These are phyloP conservation scores for Limosa lapponica DNA, from an alignment of 2,797 vertebrate genomes.

Conservation along the genomic window DNA sequence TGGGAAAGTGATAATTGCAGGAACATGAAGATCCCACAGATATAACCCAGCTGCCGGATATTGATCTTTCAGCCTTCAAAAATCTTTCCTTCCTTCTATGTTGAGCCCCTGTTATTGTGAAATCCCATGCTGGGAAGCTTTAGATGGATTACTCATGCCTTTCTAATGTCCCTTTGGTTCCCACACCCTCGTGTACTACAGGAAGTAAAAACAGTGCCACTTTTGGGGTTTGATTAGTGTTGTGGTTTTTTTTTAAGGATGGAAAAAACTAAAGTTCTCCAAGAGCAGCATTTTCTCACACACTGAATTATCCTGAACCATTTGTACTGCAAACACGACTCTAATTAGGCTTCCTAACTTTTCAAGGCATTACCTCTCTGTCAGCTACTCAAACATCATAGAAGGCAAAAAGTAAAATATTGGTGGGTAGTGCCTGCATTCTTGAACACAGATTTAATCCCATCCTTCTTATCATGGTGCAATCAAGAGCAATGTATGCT, in stretches of 20 bases:
- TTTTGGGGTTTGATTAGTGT: background rate
- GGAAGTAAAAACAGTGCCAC: background rate
- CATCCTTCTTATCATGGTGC: background rate
- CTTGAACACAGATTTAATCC: background rate
- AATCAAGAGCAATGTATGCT: background rate
- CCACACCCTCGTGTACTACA: rapidly evolving
- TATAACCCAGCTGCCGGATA: background rate
- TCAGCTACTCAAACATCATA: background rate
- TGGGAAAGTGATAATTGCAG: background rate
- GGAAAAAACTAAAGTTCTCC: background rate
- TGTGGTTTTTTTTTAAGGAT: background rate
- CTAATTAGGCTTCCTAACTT: background rate
- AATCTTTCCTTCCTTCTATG: background rate
- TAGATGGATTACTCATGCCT: background rate
- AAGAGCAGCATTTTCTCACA: background rate
- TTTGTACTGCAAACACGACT: background rate
- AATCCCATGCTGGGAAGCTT: background rate
- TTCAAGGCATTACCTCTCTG: background rate
- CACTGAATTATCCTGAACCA: background rate
- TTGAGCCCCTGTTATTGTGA: background rate
- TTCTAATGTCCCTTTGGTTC: background rate
- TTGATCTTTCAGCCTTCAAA: conserved; percentile 36
- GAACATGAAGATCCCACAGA: background rate
- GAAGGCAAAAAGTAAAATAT: background rate
- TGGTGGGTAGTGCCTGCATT: background rate